These are phyloP conservation scores for Merops nubicus DNA, from an alignment of 2,113 vertebrate species.

Conservation along the genomic window DNA sequence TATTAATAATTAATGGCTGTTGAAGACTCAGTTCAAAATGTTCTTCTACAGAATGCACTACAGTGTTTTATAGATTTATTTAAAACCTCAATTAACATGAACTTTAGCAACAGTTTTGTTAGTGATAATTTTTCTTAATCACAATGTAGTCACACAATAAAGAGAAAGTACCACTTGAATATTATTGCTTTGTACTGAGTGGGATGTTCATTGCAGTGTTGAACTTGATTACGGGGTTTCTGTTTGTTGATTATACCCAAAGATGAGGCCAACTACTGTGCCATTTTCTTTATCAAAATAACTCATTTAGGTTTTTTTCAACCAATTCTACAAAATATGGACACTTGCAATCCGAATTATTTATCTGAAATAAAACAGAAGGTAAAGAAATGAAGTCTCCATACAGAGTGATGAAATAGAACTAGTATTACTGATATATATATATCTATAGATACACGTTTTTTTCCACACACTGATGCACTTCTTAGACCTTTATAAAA, in stretches of 20 bases:
- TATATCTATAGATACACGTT: no score
- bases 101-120: not conserved
- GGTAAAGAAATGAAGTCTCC: not conserved
- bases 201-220: not conserved
- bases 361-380: not conserved
- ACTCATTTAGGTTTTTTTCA: not conserved
- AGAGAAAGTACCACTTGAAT: not conserved
- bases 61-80: not conserved
- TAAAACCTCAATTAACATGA: not conserved
- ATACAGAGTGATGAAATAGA: accelerated
- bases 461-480: not conserved
- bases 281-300: not conserved
- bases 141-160: not conserved
- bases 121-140: not conserved
- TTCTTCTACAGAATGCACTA: not conserved
- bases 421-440: not conserved
- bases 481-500: not conserved
- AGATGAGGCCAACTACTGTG: not conserved
- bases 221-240: not conserved
- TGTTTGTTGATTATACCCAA: not conserved
- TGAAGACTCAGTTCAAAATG: not conserved
- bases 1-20: not conserved
- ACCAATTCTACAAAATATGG: not conserved
- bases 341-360: not conserved
- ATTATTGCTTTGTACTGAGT: not conserved